These are phyloP conservation scores for Anodontia alba DNA, from an alignment of 2,888 invertebrate species.

Conservation along the genomic window DNA sequence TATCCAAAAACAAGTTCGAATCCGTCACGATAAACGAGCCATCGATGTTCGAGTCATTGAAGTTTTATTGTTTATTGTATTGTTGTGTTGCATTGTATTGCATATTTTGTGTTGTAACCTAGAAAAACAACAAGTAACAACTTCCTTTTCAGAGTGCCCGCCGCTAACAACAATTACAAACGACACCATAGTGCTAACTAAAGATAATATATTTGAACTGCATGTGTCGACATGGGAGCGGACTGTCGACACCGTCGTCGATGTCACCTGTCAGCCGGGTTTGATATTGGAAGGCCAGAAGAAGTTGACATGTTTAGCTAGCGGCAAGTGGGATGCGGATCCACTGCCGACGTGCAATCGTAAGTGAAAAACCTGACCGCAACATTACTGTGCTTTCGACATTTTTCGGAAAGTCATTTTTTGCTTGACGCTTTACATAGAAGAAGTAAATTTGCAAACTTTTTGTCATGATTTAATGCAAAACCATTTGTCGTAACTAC, in stretches of 20 bases:
- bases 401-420: no score
- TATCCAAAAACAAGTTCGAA: not conserved
- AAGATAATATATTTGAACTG: not conserved
- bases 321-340: not conserved
- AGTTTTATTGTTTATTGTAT: no score
- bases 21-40: no score
- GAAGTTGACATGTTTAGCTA: constrained; percentile 9
- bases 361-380: not conserved
- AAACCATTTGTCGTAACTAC: no score
- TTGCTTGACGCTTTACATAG: no score
- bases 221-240: constrained; percentile 7
- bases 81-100: no score
- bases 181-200: not conserved
- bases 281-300: not conserved
- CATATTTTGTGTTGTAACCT: no score
- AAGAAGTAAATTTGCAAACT: no score
- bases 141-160: constrained; percentile 13
- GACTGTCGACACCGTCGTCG: constrained; percentile 12
- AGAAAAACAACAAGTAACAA: no score
- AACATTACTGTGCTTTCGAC: no score
- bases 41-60: no score
- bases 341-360: not conserved
- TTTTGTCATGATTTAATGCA: no score
- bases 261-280: constrained; percentile 10
- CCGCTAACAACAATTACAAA: constrained; percentile 5